Base-by-base conservation (phyloP, 2,888 invertebrate species). In the Coleophora deauratella region DNA sequence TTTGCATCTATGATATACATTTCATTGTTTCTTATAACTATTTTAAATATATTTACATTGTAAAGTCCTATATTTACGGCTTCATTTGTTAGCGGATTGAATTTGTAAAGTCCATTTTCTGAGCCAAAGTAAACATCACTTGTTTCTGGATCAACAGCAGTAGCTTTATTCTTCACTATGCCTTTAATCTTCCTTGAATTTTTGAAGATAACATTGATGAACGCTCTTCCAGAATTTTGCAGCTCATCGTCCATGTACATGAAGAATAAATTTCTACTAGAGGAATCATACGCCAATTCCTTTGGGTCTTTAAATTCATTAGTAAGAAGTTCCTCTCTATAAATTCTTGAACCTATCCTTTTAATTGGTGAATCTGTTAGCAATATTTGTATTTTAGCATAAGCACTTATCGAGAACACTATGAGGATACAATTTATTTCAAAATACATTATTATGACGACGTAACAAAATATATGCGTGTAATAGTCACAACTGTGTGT, bases 51-150 rank as follows among this genome's bases (percentile, higher is more conserved):
- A 41, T 84, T 79, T 42, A 80, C 68, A 33, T 84, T 82, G 37
- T 76, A 82, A 0, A 84, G 47, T 1, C 77, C 84, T 2, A 80
- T 69, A 21, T 74, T 71, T 0, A 28, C 44, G 7, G 80, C 82
- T 42, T 55, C 50, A 12, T 77, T 72, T 9, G 45, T 42, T 1
- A 78, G 14, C 0, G 75, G 62, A 44, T 84, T 71, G 41, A 74
- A 80, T 55, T 72, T 77, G 46, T 82, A 84, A 1, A 84, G 46
- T 2, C 82, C 82, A 42, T 84, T 62, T 13, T 79, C 76, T 1
- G 81, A 73, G 9, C 84, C 84, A 42, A 84, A 84, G 44, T 80
- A 84, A 0, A 82, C 75, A 9, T 80, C 75, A 1, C 84, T 66
- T 0, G 70, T 66, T 0, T 78, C 81, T 0, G 54, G 1, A 41